A percentile compares a stretch with the other conserved stretches of the same genome.
Conservation (phyloP, 2,113 vertebrate species). For the Semicossyphus pulcher region DNA sequence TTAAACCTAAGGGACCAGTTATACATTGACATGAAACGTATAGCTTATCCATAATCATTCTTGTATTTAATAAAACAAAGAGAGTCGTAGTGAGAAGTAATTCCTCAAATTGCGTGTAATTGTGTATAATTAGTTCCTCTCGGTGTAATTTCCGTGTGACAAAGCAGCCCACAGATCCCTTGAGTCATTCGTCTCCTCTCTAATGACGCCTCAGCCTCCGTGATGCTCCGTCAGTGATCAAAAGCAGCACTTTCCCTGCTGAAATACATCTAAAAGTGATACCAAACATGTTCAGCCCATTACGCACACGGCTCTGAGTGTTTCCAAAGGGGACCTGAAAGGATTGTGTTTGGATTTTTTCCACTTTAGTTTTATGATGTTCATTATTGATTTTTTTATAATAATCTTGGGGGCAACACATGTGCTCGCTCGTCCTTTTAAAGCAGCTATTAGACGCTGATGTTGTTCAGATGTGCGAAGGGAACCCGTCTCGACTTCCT, state of each 20-base stretch:
- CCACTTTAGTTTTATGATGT: slow-evolving; percentile 36
- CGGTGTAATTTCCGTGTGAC: slow-evolving; percentile 34
- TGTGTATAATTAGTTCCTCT: slow-evolving; percentile 27
- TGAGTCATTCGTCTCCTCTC: slow-evolving; percentile 26
- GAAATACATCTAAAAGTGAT: slow-evolving; percentile 31
- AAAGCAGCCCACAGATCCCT: slow-evolving; percentile 21
- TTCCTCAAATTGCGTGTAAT: background rate
- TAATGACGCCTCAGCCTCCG: slow-evolving; percentile 39
- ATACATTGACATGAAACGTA: too few species aligned
- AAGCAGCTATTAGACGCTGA: slow-evolving; percentile 15
- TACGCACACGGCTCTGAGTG: slow-evolving; percentile 7
- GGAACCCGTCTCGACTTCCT: slow-evolving; percentile 28
- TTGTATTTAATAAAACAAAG: too few species aligned
- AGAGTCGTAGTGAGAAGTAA: too few species aligned
- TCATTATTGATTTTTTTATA: slow-evolving; percentile 21
- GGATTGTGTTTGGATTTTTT: slow-evolving; percentile 30
- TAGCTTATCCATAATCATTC: too few species aligned
- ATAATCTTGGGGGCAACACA: slow-evolving; percentile 28
- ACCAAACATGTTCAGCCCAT: slow-evolving; percentile 34
- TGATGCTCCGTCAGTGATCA: slow-evolving; percentile 49
- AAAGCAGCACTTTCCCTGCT: slow-evolving; percentile 37
- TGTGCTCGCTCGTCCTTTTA: slow-evolving; percentile 27
- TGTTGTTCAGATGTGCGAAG: background rate
- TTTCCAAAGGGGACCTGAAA: slow-evolving; percentile 36
- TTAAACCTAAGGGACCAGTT: too few species aligned